phyloP scores from a whole-genome alignment of 2,113 vertebrate genomes.

The Tamias sibiricus region DNA sequence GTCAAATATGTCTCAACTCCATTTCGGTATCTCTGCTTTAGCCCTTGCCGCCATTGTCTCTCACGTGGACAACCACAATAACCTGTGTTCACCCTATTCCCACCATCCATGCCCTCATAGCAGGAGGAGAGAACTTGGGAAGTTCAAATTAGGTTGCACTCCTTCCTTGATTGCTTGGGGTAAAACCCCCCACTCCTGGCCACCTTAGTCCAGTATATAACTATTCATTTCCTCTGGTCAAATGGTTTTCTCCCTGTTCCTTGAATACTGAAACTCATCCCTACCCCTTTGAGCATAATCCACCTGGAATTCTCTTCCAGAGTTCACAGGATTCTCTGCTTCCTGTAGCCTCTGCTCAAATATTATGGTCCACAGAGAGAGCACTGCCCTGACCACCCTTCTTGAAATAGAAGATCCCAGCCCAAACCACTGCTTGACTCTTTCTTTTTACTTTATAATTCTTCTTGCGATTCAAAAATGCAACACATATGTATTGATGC shows the following conservation, averaged over 20 bases:
- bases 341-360: background rate
- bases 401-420: background rate
- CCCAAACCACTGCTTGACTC: background rate
- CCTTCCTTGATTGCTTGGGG: background rate
- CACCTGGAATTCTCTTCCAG: background rate
- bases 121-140: background rate
- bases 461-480: background rate
- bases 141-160: background rate
- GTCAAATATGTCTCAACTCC: background rate
- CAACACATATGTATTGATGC: background rate
- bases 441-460: background rate
- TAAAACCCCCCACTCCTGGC: background rate
- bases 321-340: too few species aligned
- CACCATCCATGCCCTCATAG: background rate
- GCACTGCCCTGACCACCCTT: background rate
- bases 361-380: background rate
- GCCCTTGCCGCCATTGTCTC: rapidly evolving
- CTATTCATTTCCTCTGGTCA: background rate
- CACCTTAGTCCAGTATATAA: rapidly evolving
- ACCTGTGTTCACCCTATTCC: background rate
- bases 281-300: background rate
- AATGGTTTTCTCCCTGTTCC: background rate
- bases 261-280: background rate
- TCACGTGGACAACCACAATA: rapidly evolving
- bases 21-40: background rate